Base-by-base conservation (phyloP, 2,797 vertebrate species). In the Cygnus olor region DNA sequence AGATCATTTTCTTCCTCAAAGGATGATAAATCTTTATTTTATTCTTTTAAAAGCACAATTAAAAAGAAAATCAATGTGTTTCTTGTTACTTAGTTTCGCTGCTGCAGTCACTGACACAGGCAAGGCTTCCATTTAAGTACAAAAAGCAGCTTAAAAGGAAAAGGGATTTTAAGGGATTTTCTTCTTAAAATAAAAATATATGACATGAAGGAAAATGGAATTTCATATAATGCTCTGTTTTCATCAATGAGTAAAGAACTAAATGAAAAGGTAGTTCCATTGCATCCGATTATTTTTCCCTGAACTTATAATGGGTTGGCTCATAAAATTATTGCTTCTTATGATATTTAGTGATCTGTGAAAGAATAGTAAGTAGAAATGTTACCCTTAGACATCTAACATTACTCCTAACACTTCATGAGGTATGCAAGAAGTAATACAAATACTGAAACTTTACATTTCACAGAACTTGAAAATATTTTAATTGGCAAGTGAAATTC, bases 391-490 rank as follows among this genome's bases (percentile, higher is more conserved):
- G 4, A 47, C 73, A 69, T 22, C 11, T 58, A 44, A 61, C 18
- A 38, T 30, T 73, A 79, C 20, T 91, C 14, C 28, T 49, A 68
- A 66, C 71, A 45, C 61, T 73, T 77, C 40, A 76, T 10, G 51
- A 60, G 44, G 8, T 2, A 58, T 87, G 19, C 1, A 85, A 77
- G 51, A 69, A 57, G 28, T 65, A 81, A 32, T 20, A 61, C 8
- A 89, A 87, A 28, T 76, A 72, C 8, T 25, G 25, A 63, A 64
- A 30, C 1, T 77, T 72, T 36, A 9, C 8, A 19, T 58, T 21
- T 71, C 32, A 18, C 4, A 19, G 22, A 60, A 32, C 4, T 80
- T 58, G 13, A 19, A 11, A 25, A 0, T 0, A 11, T 47, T 64
- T 44, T 2, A 15, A 21, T 5, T 60, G 6, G 3, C 19, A 84